A percentile compares a stretch with the other conserved stretches of the same genome.
Conservation (phyloP, 2,797 vertebrate genomes). For the Pseudochaenichthys georgianus region DNA sequence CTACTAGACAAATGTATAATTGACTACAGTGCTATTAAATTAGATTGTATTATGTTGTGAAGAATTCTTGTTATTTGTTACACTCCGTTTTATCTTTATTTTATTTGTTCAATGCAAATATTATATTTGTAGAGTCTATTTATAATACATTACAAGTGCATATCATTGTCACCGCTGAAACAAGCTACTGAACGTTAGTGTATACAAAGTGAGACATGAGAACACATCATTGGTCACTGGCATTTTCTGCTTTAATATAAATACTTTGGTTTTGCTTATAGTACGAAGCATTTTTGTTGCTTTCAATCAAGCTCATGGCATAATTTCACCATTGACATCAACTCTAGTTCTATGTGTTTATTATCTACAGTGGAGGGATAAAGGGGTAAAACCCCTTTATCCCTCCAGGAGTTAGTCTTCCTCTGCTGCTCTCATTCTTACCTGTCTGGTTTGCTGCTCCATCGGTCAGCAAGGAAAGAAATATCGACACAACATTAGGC, state of each 20-base stretch:
- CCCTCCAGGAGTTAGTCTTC: constrained; percentile 43
- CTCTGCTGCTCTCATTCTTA: constrained; percentile 83
- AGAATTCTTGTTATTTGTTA: not conserved
- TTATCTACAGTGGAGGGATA: constrained; percentile 1
- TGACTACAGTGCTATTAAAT: constrained; percentile 2
- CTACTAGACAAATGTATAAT: not conserved
- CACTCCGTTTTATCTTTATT: not conserved
- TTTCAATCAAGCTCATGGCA: not conserved
- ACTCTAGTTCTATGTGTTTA: constrained; percentile 16
- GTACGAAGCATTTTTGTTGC: not conserved
- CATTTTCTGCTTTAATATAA: not conserved
- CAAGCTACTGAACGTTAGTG: not conserved
- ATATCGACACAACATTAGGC: constrained; percentile 87
- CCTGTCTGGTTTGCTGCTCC: constrained; percentile 99
- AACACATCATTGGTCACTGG: not conserved
- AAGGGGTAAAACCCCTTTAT: too few species aligned
- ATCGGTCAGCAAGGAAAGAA: constrained; percentile 90
- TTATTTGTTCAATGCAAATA: not conserved
- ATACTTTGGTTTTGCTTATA: not conserved
- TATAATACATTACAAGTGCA: not conserved
- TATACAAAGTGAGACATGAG: not conserved
- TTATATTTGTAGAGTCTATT: not conserved
- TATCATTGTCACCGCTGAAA: constrained; percentile 1
- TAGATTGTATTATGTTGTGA: constrained; percentile 1
- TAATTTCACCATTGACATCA: constrained; percentile 14